Conservation (phyloP, 2,113 vertebrate species). For the Phyllostomus discolor region DNA sequence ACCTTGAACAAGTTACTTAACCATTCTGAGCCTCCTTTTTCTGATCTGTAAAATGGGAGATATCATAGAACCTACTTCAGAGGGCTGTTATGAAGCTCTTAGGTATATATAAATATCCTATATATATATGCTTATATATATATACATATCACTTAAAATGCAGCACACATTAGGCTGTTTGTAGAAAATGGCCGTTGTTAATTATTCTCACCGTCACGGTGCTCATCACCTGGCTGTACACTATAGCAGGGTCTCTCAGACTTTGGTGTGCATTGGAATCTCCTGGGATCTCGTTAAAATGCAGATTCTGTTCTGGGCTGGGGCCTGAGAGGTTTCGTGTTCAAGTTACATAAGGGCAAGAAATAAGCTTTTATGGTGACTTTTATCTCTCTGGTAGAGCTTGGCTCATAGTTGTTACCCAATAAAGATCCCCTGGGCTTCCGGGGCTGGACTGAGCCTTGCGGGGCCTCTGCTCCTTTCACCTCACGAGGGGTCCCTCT, state of each 20-base stretch:
- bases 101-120: background rate
- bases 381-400: background rate
- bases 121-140: background rate
- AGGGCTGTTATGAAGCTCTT: background rate
- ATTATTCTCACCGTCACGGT: background rate
- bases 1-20: background rate
- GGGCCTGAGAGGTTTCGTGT: background rate
- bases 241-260: background rate
- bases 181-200: background rate
- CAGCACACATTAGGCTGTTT: background rate
- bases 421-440: background rate
- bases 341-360: background rate
- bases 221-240: background rate
- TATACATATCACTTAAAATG: background rate
- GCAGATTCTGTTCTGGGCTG: background rate
- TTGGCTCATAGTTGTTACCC: background rate
- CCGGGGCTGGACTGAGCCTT: background rate
- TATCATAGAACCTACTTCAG: background rate
- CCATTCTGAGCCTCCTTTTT: background rate
- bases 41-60: background rate
- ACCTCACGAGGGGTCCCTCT: background rate
- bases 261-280: background rate
- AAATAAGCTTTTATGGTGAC: background rate
- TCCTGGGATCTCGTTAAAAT: background rate
- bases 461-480: background rate